Base-by-base conservation (phyloP, 2,888 invertebrate species). In the Pelosia muscerda region DNA sequence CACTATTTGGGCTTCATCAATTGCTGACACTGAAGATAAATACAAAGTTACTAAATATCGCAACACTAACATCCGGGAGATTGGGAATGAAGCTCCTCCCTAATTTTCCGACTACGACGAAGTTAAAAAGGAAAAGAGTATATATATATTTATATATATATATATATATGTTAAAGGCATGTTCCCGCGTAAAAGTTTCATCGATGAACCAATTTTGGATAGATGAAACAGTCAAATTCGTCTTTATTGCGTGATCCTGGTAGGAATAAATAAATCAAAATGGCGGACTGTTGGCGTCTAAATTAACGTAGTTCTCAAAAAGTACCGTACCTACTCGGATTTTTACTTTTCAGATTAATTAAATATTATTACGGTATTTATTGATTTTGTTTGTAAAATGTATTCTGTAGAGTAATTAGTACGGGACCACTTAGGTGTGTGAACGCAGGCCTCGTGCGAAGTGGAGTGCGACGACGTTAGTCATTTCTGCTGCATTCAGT, bases 381-480 rank as follows among this genome's bases (percentile, higher is more conserved):
- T 22, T 31, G 23, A 15, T 62, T 57, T 49, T 22, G 25, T 26
- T 22, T 49, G 11, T 34, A 57, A 63, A 31, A 61, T 56, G 23
- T 23, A 55, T 72, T 69, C 56, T 25, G 26, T 56, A 75, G 65
- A 77, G 74, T 76, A 63, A 72, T 77, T 68, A 78, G 71, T 78
- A 74, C 74, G 79, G 78, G 78, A 73, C 75, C 84, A 81, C 83
- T 85, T 87, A 83, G 78, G 74, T 77, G 82, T 79, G 84, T 82
- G 81, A 72, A 79, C 80, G 86, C 87, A 90, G 84, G 86, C 86
- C 87, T 87, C 85, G 85, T 81, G 91, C 84, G 89, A 93, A 94
- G 83, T 93, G 89, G 93, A 92, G 90, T 92, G 92, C 85, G 83
- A 89, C 85, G 83, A 89, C 93, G 88, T 69, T n/a, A 81, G 78